phyloP scores from a whole-genome alignment of 2,888 invertebrate species.

The Linyphia triangularis region DNA sequence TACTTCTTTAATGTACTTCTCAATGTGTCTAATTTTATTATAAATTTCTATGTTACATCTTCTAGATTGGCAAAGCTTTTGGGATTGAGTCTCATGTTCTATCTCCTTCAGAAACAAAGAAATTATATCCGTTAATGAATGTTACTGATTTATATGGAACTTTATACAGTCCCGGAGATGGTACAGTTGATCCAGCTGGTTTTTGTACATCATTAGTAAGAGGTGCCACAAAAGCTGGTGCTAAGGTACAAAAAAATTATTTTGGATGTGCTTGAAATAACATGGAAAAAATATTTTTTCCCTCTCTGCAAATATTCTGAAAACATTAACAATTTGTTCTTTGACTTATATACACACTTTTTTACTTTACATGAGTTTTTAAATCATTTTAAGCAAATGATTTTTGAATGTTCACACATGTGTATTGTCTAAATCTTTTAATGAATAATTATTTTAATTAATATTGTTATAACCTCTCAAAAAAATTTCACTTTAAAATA shows the following conservation, averaged over 20 bases:
- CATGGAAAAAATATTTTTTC: background rate
- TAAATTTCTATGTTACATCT: no score
- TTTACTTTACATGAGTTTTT: no score
- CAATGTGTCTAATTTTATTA: no score
- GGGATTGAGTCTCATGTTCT: slow-evolving; percentile 88
- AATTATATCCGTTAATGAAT: slow-evolving; percentile 88
- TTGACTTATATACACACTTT: background rate
- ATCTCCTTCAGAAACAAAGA: slow-evolving; percentile 86
- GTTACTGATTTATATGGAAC: slow-evolving; percentile 87
- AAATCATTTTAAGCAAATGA: no score
- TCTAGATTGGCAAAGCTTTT: slow-evolving; percentile 86
- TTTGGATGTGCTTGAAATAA: no score
- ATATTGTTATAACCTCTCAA: no score
- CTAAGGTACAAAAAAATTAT: slow-evolving; percentile 84
- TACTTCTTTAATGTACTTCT: no score
- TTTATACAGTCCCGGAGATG: slow-evolving; percentile 89
- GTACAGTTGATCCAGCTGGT: slow-evolving; percentile 91
- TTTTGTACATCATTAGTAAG: slow-evolving; percentile 87
- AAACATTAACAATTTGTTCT: background rate
- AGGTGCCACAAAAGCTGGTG: slow-evolving; percentile 86
- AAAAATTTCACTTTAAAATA: no score
- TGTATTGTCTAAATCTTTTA: no score
- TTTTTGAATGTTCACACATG: no score
- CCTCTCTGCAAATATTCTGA: background rate
- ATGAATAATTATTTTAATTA: no score